Percentiles rank a stretch among this genome's conserved stretches.
These are phyloP conservation scores for Syrphus vitripennis DNA, from an alignment of 2,888 invertebrate genomes.

Conservation along the genomic window DNA sequence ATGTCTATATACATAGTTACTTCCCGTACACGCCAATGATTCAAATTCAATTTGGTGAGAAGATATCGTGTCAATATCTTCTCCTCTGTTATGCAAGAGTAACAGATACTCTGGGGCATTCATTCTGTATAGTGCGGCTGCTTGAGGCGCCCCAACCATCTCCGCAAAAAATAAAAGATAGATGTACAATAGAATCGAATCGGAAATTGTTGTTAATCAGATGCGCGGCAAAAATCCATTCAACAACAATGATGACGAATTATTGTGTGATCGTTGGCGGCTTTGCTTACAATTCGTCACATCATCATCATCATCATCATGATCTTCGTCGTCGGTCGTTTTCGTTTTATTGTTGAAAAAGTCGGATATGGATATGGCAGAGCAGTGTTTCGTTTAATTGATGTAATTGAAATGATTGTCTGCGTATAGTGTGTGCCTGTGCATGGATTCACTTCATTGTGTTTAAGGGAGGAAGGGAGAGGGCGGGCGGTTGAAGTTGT, in stretches of 20 bases:
- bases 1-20: neutral
- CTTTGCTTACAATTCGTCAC: neutral
- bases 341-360: neutral
- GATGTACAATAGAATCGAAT: neutral
- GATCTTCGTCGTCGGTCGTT: no score
- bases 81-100: neutral
- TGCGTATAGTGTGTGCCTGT: conserved; percentile 10
- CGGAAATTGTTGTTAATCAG: conserved; percentile 17
- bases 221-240: neutral
- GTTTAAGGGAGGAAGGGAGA: neutral
- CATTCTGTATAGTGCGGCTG: neutral
- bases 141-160: neutral
- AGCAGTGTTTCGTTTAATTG: conserved; percentile 51
- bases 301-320: no score
- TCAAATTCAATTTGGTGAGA: neutral
- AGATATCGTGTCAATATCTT: neutral
- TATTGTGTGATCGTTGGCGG: neutral
- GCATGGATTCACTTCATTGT: neutral
- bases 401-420: conserved; percentile 52
- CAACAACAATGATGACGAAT: conserved; percentile 18
- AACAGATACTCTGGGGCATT: neutral
- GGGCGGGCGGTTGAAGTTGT: neutral
- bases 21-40: neutral
- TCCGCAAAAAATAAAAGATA: neutral
- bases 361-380: conserved; percentile 40